phyloP scores from a whole-genome alignment of 2,113 vertebrate species.

The Australoheros scitulus region DNA sequence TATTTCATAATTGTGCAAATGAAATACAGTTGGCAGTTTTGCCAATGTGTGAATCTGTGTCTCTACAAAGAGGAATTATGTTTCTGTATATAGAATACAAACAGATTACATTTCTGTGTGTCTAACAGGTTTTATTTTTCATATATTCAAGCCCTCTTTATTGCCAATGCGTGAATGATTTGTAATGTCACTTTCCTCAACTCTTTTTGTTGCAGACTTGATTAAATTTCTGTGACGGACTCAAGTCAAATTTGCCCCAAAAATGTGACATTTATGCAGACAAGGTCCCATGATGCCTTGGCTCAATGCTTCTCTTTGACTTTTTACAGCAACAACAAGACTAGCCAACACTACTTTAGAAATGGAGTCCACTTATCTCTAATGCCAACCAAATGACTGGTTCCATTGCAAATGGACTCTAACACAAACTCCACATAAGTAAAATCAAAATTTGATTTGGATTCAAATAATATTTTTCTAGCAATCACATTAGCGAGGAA shows the following conservation, averaged over 20 bases:
- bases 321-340: background rate
- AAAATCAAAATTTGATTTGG: background rate
- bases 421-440: background rate
- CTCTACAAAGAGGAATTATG: background rate
- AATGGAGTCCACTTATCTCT: background rate
- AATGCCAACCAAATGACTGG: background rate
- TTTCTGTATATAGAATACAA: background rate
- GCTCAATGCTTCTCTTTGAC: background rate
- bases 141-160: background rate
- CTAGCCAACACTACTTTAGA: background rate
- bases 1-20: slow-evolving; percentile 36
- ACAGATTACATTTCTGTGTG: background rate
- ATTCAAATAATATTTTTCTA: background rate
- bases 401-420: background rate
- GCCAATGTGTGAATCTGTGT: background rate
- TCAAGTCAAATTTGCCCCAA: background rate
- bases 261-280: accelerated
- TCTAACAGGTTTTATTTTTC: background rate
- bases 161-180: background rate
- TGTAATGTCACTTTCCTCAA: background rate
- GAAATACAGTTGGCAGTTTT: slow-evolving; percentile 11
- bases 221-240: background rate
- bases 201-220: background rate
- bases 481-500: background rate
- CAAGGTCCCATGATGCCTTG: background rate